Evolutionary conservation across 2,113 vertebrate species (phyloP).

Genomic region (Chionodraco myersi): DNA sequence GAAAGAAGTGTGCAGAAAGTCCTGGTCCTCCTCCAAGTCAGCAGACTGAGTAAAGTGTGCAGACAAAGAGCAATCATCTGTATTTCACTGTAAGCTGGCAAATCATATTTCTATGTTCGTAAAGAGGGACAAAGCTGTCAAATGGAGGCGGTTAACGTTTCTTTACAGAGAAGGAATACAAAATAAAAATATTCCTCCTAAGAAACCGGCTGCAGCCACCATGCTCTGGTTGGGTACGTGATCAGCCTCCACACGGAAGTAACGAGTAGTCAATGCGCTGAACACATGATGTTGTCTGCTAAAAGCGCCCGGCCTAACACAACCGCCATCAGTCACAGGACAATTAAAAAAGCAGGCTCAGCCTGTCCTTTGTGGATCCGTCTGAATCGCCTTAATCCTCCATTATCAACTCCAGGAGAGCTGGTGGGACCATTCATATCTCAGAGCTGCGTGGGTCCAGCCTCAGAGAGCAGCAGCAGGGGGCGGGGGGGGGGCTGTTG

Average conservation of each 20-base stretch:
- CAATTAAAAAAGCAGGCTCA: slow-evolving; percentile 71
- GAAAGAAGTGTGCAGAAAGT: slow-evolving; percentile 39
- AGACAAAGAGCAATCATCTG: slow-evolving; percentile 51
- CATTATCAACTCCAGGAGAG: slow-evolving; percentile 70
- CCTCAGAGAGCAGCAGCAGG: slow-evolving; percentile 52
- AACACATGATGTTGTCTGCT: slow-evolving; percentile 70
- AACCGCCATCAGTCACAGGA: slow-evolving; percentile 78
- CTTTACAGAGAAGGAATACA: slow-evolving; percentile 1
- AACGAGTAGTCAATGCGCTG: slow-evolving; percentile 69
- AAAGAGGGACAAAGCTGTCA: slow-evolving; percentile 35
- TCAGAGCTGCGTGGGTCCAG: slow-evolving; percentile 46
- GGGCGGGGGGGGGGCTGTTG: slow-evolving; percentile 30
- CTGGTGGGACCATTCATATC: slow-evolving; percentile 61
- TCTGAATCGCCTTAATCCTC: slow-evolving; percentile 78
- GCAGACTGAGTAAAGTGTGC: slow-evolving; percentile 77
- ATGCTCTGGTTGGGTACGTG: slow-evolving; percentile 59
- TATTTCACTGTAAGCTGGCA: slow-evolving; percentile 8
- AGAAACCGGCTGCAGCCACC: slow-evolving; percentile 1
- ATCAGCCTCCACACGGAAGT: slow-evolving; percentile 69
- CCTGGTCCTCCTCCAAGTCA: slow-evolving; percentile 71
- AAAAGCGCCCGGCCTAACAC: slow-evolving; percentile 56
- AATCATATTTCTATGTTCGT: slow-evolving; percentile 53
- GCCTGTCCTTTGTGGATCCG: slow-evolving; percentile 73
- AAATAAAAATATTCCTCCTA: slow-evolving; percentile 13
- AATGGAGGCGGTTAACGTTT: not conserved